Base-by-base conservation (phyloP, 64 coral and sea anemone species). In the Cladopsammia gracilis region DNA sequence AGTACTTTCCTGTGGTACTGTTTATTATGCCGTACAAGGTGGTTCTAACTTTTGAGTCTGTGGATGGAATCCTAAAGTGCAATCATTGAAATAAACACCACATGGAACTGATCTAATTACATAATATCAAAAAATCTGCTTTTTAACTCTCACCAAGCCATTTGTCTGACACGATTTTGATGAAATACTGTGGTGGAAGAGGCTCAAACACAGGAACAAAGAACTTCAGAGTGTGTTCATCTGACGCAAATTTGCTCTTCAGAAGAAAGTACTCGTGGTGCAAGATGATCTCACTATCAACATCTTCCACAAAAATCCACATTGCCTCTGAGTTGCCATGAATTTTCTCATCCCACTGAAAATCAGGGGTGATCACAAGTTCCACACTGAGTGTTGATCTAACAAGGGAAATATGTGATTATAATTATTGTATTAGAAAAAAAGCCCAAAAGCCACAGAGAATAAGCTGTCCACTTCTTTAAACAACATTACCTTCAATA, bases 261-360 rank as follows among this genome's bases (percentile, higher is more conserved):
- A 99, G 76, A 48, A 99, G 52, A 71, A 99, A 99, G 76, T 99
- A 99, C 76, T 99, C 97, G 48, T 99, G 97, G 53, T 99, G 97
- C 7, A 99, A 71, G 70, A 99, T 99, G 69, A 99, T 99, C 69
- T 99, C 97, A 79, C 97, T 99, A 12, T 99, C 97, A 19, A 99
- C 97, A 89, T 99, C 97, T 86, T 99, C 97, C 12, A 99, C 97
- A 75, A 99, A 83, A 64, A 99, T 96, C 97, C 97, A 99, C 91
- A 99, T 96, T 13, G 97, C 94, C 88, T 99, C 97, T 25, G 97
- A 99, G 75, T 96, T 94, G 2, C 97, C 97, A 53, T 99, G 97
- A 64, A 99, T 62, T 58, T 99, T 99, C 42, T 99, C 97, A 20
- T 99, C 97, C 97, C 97, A 99, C 60, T 99, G 97, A 61, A 99